These are phyloP conservation scores for Mallotus villosus DNA, from an alignment of 2,797 vertebrate species.

Conservation along the genomic window DNA sequence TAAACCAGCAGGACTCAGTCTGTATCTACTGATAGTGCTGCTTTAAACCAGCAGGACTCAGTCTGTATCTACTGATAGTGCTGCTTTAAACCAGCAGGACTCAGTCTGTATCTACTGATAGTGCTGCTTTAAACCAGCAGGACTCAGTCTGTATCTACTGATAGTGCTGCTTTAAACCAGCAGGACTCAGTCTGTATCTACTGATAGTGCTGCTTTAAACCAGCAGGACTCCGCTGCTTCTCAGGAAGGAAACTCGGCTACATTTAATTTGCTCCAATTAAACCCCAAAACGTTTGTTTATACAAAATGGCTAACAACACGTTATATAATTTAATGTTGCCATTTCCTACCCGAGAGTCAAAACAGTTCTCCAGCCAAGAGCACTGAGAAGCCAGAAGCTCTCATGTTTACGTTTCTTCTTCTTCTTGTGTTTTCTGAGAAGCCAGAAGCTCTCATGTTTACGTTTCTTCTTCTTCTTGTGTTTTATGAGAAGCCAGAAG, in stretches of 20 bases:
- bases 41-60: not conserved
- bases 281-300: too few species aligned
- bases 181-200: not conserved
- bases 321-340: not conserved
- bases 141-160: not conserved
- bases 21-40: not conserved
- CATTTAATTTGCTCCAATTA: too few species aligned
- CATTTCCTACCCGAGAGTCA: not conserved
- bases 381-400: not conserved
- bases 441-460: not conserved
- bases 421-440: too few species aligned
- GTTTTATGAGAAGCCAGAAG: too few species aligned
- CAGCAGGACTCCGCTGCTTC: not conserved
- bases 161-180: not conserved
- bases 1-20: not conserved
- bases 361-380: not conserved
- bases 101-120: not conserved
- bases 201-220: not conserved
- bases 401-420: slow-evolving; percentile 9
- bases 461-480: not conserved
- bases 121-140: not conserved
- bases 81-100: not conserved
- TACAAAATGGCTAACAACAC: not conserved
- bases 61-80: not conserved
- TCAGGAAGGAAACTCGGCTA: not conserved